phyloP scores from a whole-genome alignment of 2,888 invertebrate genomes.

The Dione vanillae region DNA sequence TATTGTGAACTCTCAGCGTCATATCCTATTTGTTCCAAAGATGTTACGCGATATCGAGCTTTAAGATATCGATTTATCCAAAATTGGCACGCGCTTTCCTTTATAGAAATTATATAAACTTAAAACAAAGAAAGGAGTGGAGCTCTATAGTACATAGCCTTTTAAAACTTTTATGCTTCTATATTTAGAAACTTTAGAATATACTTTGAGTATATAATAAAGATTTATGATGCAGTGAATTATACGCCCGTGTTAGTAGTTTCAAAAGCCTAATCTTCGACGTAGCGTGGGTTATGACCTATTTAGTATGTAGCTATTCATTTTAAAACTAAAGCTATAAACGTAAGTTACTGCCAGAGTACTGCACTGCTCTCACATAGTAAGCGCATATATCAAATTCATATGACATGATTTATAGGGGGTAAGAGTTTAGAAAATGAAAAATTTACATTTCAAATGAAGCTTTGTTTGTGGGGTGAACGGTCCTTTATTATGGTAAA shows the following conservation, averaged over 20 bases:
- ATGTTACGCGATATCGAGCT: conserved; percentile 11
- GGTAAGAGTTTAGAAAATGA: conserved; percentile 5
- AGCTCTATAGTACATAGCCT: background rate
- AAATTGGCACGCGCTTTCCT: conserved; percentile 50
- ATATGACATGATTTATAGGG: conserved; percentile 15
- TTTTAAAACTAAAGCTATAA: conserved; percentile 27
- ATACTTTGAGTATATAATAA: conserved; percentile 42
- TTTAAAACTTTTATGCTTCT: conserved; percentile 2
- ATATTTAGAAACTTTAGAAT: conserved; percentile 26
- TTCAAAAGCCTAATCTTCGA: conserved; percentile 23
- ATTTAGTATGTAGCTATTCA: conserved; percentile 18
- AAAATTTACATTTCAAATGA: conserved; percentile 31
- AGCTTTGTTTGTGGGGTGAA: conserved; percentile 25
- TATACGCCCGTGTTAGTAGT: conserved; percentile 24
- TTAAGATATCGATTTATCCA: conserved; percentile 32
- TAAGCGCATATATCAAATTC: background rate
- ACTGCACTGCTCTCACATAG: conserved; percentile 12
- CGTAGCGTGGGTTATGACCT: conserved; percentile 25
- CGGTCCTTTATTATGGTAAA: conserved; percentile 32
- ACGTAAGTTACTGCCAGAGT: conserved; percentile 13
- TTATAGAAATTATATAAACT: conserved; percentile 22
- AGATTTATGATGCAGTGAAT: conserved; percentile 47
- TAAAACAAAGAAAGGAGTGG: background rate
- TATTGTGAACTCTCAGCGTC: conserved; percentile 11
- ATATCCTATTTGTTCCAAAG: conserved; percentile 14